These are phyloP conservation scores for Lysandra coridon DNA, from an alignment of 2,888 invertebrate genomes.

Conservation along the genomic window DNA sequence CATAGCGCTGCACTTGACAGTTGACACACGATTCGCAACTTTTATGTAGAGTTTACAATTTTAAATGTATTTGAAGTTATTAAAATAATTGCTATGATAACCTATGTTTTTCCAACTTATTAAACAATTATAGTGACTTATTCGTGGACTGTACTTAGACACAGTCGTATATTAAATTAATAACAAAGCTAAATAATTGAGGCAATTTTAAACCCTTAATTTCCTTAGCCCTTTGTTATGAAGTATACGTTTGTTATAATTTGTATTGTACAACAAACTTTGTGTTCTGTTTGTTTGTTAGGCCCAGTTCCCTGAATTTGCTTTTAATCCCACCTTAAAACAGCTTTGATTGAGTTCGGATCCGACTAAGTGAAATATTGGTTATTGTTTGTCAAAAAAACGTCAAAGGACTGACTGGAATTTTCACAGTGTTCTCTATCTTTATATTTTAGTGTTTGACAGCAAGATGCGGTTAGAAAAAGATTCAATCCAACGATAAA, in stretches of 20 bases:
- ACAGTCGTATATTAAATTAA: conserved; percentile 1
- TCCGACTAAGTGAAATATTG: not conserved
- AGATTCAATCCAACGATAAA: too few relatives aligned
- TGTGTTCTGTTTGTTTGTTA: not conserved
- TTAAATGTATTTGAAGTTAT: not conserved
- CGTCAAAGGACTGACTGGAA: not conserved
- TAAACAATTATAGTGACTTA: not conserved
- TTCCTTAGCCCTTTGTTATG: not conserved
- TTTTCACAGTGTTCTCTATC: not conserved
- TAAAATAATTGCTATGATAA: not conserved
- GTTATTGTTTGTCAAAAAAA: not conserved
- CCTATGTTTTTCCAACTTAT: not conserved
- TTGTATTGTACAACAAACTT: not conserved
- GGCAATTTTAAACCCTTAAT: not conserved
- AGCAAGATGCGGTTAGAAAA: not conserved
- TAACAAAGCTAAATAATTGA: not conserved
- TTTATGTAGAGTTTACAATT: not conserved
- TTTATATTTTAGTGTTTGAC: not conserved
- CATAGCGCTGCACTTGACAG: not conserved
- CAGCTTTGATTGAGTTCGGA: not conserved
- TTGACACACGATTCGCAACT: not conserved
- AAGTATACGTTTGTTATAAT: not conserved
- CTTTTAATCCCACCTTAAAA: too few relatives aligned
- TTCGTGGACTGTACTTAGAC: not conserved
- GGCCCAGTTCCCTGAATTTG: not conserved